Percentiles rank a stretch among this genome's conserved stretches.
phyloP scores from a whole-genome alignment of 1,140 invertebrate genomes.

The Zophobas atratus region DNA sequence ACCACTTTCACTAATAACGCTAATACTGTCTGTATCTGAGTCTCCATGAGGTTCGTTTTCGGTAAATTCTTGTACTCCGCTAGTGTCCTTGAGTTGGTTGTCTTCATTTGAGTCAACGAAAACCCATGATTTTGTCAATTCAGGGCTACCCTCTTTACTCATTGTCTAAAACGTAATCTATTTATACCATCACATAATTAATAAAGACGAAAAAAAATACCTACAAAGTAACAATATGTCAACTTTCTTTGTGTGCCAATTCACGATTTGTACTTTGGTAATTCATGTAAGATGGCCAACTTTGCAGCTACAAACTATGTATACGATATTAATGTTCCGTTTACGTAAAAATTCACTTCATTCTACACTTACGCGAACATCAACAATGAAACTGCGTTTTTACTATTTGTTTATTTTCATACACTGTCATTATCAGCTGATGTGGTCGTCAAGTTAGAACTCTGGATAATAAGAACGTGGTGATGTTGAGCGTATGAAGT shows the following conservation, averaged over 20 bases:
- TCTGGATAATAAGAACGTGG: not conserved
- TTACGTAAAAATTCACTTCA: constrained; percentile 13
- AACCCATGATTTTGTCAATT: constrained; percentile 38
- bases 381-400: constrained; percentile 42
- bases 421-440: constrained; percentile 29
- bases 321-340: not conserved
- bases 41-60: constrained; percentile 44
- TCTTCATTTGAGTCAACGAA: constrained; percentile 4
- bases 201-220: constrained; percentile 10
- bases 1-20: constrained; percentile 48
- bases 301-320: not conserved
- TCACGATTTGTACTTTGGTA: not conserved
- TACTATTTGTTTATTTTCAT: constrained; percentile 37
- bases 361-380: constrained; percentile 15
- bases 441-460: not conserved
- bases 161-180: constrained; percentile 9
- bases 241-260: constrained; percentile 23
- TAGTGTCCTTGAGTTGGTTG: not conserved
- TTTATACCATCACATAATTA: not conserved
- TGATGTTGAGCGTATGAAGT: not conserved
- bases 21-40: constrained; percentile 50
- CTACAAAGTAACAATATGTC: constrained; percentile 12
- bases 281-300: constrained; percentile 23
- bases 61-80: constrained; percentile 49
- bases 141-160: constrained; percentile 9